Percentiles rank a stretch among this genome's conserved stretches.
Evolutionary conservation across 1,140 invertebrate species (phyloP).

Genomic region (Papilio polytes): DNA sequence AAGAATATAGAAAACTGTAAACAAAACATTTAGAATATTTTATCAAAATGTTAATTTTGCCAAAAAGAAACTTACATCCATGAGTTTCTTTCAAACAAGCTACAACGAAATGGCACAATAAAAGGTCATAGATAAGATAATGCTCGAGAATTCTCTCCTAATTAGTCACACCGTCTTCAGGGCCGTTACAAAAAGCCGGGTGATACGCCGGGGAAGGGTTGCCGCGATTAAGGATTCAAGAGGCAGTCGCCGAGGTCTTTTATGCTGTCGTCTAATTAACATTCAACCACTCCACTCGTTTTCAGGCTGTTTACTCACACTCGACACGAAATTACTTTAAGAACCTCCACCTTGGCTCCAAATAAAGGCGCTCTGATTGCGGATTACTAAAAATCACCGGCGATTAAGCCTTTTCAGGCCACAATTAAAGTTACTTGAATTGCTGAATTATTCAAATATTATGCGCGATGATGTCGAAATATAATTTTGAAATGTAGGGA

Average conservation of each 20-base stretch:
- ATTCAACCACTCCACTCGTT: slow-evolving; percentile 59
- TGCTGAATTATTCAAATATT: slow-evolving; percentile 39
- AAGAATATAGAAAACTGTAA: too few species aligned
- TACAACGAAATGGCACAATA: slow-evolving; percentile 23
- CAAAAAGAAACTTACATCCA: background rate
- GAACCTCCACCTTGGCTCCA: slow-evolving; percentile 49
- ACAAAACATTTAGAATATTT: background rate
- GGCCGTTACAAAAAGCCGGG: slow-evolving; percentile 56
- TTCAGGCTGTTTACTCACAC: slow-evolving; percentile 67
- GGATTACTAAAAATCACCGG: slow-evolving; percentile 56
- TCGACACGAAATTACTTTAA: slow-evolving; percentile 62
- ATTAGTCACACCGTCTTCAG: slow-evolving; percentile 64
- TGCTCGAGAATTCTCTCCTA: slow-evolving; percentile 44
- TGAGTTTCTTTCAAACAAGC: background rate
- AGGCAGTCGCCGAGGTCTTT: slow-evolving; percentile 51
- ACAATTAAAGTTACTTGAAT: slow-evolving; percentile 1
- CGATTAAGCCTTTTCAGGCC: slow-evolving; percentile 44
- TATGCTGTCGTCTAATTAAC: slow-evolving; percentile 67
- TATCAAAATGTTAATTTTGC: background rate
- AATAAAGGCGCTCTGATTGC: slow-evolving; percentile 52
- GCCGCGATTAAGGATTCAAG: slow-evolving; percentile 69
- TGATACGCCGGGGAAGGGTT: slow-evolving; percentile 54
- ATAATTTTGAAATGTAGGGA: background rate
- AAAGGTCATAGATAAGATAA: slow-evolving; percentile 39
- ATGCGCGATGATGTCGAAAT: background rate